A percentile compares a stretch with the other conserved stretches of the same genome.
These are phyloP conservation scores for Trichopria drosophilae DNA, from an alignment of 2,888 invertebrate species.

Conservation along the genomic window DNA sequence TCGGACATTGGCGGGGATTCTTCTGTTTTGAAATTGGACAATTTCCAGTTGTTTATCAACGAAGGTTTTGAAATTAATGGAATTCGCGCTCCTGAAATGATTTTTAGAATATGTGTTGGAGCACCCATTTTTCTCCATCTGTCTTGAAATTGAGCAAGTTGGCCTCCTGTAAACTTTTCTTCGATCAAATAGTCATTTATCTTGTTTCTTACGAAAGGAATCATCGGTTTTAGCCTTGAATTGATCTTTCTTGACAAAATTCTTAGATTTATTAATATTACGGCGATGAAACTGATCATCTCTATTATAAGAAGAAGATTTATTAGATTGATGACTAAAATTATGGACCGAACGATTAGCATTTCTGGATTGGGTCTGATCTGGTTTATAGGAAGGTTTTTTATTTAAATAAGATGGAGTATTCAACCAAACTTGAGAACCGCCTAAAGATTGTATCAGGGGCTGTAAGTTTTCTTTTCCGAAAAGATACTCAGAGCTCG, in stretches of 20 bases:
- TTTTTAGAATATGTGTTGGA: slow-evolving; percentile 17
- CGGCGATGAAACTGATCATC: too few species aligned
- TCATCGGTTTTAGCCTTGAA: slow-evolving; percentile 8
- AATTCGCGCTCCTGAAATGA: slow-evolving; percentile 22
- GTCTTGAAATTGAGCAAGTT: slow-evolving; percentile 1
- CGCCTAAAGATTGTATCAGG: slow-evolving; percentile 28
- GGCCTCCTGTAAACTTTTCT: slow-evolving; percentile 16
- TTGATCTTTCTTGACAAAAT: slow-evolving; percentile 4
- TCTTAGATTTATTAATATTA: background rate
- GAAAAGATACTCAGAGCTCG: slow-evolving; percentile 26
- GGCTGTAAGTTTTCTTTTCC: slow-evolving; percentile 21
- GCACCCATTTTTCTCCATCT: slow-evolving; percentile 34
- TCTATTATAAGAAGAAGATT: too few species aligned
- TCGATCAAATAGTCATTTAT: slow-evolving; percentile 10
- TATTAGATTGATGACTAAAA: too few species aligned
- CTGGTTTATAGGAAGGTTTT: background rate
- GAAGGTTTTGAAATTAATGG: slow-evolving; percentile 18
- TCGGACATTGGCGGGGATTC: slow-evolving; percentile 7
- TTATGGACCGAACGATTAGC: too few species aligned
- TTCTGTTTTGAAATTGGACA: slow-evolving; percentile 14
- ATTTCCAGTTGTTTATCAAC: slow-evolving; percentile 19
- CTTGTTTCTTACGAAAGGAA: slow-evolving; percentile 20
- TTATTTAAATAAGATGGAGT: slow-evolving; percentile 25
- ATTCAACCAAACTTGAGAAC: slow-evolving; percentile 30
- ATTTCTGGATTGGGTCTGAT: background rate